These are phyloP conservation scores for Colostygia pectinataria DNA, from an alignment of 2,888 invertebrate genomes.

Conservation along the genomic window DNA sequence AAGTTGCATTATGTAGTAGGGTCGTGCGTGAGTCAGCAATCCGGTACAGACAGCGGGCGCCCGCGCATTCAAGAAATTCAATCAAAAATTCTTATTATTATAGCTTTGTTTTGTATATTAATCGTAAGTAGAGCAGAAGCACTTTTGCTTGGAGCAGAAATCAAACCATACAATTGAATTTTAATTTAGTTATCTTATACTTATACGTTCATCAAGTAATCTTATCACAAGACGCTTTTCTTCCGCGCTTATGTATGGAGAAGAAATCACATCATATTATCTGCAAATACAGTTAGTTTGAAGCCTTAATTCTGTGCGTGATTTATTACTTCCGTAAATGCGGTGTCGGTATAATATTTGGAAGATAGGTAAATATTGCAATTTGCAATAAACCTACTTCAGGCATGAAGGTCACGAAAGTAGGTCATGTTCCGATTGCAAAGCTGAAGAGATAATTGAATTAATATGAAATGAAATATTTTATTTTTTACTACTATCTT, in stretches of 20 bases:
- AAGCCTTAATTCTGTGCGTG: background rate
- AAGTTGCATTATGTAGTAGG: conserved; percentile 20
- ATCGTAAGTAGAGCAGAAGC: background rate
- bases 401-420: conserved; percentile 26
- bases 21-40: conserved; percentile 36
- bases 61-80: conserved; percentile 27
- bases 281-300: no score
- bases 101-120: background rate
- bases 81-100: conserved; percentile 7
- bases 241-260: no score
- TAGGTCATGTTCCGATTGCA: conserved; percentile 29
- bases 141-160: background rate
- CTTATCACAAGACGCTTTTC: no score
- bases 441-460: conserved; percentile 27
- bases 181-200: background rate
- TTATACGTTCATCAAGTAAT: no score
- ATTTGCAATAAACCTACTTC: conserved; percentile 13
- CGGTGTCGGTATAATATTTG: conserved; percentile 5
- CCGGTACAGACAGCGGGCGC: conserved; percentile 35
- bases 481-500: no score
- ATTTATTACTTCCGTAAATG: conserved; percentile 21
- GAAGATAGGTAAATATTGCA: conserved; percentile 15
- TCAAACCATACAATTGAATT: background rate
- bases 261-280: no score
- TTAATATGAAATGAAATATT: no score